Evolutionary conservation across 2,888 invertebrate genomes (phyloP), one percentile per base, ranked within the genome.

Genomic region (Ennomos fuscantarius): DNA sequence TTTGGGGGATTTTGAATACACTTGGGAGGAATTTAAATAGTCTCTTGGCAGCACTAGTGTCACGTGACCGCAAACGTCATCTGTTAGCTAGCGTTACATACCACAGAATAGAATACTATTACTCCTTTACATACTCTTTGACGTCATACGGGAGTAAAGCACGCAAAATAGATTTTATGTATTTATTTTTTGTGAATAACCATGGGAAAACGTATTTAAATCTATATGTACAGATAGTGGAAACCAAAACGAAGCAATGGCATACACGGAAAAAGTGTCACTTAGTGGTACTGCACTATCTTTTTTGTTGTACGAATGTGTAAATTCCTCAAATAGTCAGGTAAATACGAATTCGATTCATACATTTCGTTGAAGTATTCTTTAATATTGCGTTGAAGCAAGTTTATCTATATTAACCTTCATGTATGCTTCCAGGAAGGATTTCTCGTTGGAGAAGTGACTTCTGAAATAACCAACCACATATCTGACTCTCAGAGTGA

Each of bases 401-500:
- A 6, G 24, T 24, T 24, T 6, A 6, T 24, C 6, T 24, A 6
- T 24, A 24, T n/a, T 24, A 24, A 24, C 24, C 32, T 37, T 0
- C 42, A 13, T 9, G 39, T 24, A 37, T 55, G 39, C 46, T 58
- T 63, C 24, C 81, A 93, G 93, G 93, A 93, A 75, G 95, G 95
- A 10, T 95, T 95, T 78, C 87, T 95, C 33, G 86, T 95, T 41
- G 95, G 95, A 9, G 94, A 95, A 72, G 90, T 94, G 10, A 88
- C 93, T 41, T 93, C 93, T 42, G 93, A 93, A 82, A 93, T 95
- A 69, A 94, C 94, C 6, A 94, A 94, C 79, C 94, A 94, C 55
- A 94, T 95, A 75, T 95, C 95, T 5, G 95, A 95, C 78, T 93
- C 94, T 11, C 94, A 95, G 60, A 94, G 93, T 71, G 93, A 94